phyloP scores from a whole-genome alignment of 2,888 invertebrate species.

The Hedychridium roseum region DNA sequence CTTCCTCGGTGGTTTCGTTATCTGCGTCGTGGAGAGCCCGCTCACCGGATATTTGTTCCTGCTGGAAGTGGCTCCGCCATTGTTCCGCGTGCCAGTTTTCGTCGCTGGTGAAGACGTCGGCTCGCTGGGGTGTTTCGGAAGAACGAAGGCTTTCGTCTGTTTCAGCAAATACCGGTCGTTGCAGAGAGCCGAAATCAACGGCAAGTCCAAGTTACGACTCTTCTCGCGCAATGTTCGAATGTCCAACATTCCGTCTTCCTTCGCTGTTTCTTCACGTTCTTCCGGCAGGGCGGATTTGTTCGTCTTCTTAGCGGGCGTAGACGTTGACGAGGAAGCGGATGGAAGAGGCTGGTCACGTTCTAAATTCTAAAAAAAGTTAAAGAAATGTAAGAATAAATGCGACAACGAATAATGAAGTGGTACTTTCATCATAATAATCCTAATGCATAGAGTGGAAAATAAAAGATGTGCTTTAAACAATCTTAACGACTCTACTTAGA shows the following conservation, averaged over 20 bases:
- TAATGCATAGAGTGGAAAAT: too few relatives aligned
- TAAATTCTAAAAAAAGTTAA: conserved; percentile 48
- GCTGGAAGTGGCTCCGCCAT: conserved; percentile 40
- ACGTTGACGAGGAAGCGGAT: conserved; percentile 38
- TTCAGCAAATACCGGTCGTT: conserved; percentile 90
- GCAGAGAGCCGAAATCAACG: conserved; percentile 91
- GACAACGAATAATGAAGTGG: neutral
- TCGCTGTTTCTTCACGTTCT: conserved; percentile 34
- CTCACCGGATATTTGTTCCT: conserved; percentile 75
- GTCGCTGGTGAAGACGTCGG: conserved; percentile 34
- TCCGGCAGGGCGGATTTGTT: conserved; percentile 24
- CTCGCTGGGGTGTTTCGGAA: conserved; percentile 72
- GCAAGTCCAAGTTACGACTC: conserved; percentile 88
- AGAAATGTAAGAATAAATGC: conserved; percentile 2
- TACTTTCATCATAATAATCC: too few relatives aligned
- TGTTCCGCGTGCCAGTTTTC: conserved; percentile 33
- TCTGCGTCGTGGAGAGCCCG: conserved; percentile 70
- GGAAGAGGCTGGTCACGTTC: conserved; percentile 57
- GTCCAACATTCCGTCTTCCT: conserved; percentile 68
- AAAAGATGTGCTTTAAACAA: too few relatives aligned
- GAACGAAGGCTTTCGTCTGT: conserved; percentile 86
- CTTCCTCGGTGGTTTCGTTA: conserved; percentile 69
- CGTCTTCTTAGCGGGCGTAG: conserved; percentile 26
- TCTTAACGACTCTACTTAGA: too few relatives aligned
- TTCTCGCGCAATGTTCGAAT: conserved; percentile 86